Base-by-base conservation (phyloP, 2,888 invertebrate species). In the Epinotia bilunana region DNA sequence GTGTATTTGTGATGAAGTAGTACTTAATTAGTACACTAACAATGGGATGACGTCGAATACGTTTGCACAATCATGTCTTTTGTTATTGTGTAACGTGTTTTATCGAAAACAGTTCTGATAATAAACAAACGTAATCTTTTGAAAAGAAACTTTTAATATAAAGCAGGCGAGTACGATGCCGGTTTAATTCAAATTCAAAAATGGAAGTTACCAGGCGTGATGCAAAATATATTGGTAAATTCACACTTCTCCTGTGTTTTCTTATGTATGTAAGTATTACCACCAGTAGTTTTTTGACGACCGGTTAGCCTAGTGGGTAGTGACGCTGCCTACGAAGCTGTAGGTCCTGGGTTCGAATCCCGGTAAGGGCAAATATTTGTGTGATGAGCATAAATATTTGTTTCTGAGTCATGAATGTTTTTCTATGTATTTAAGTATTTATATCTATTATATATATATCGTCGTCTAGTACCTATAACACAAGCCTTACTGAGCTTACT, bases 61-160 rank as follows among this genome's bases (percentile, higher is more conserved):
- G 57, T 63, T 71, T 74, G 39, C 64, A 74, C 39, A 74, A 71
- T 57, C 43, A 58, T 39, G 18, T 23, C 61, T 72, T 73, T 74
- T 77, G 78, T 12, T 65, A 62, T 80, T 80, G 63, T 70, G 60
- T 77, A 79, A 84, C 82, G 83, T 84, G 85, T 73, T 79, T 73
- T 83, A 86, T 85, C 86, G 73, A 75, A 69, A 68, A 53, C 43
- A 18, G 46, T 77, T 78, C 65, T 62, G 20, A 58, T 67, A 79
- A 80, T 80, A 80, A 76, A 72, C 58, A 62, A 73, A 62, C 39
- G 68, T 69, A 67, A 73, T 73, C 76, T 39, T 68, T 68, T 13
- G 12, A 76, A 70, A 68, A 69, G 39, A 53, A 76, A 23, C 23
- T 58, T 63, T 46, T 55, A 46, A 63, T 72, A 72, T 73, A 76